Evolutionary conservation across 1,140 invertebrate species (phyloP), one percentile per base, ranked within the genome.

Genomic region (Cepaea nemoralis): DNA sequence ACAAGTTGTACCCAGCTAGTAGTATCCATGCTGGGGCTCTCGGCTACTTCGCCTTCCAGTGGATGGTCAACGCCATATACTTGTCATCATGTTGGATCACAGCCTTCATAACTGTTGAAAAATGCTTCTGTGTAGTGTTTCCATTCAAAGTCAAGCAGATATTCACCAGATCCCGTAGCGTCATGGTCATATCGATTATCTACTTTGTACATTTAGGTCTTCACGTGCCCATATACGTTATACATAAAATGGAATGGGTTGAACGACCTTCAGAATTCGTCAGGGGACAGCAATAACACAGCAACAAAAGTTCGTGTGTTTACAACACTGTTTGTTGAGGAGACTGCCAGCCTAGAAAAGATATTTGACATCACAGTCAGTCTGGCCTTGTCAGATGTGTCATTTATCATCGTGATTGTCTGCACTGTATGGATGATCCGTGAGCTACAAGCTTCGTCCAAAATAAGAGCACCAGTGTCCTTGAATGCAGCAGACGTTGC

Each of bases 111-210:
- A 12, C 66, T 10, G 22, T 33, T 14, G 66, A 69, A 31, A 69
- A 22, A 69, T 69, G 66, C 24, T 31, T 69, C 35, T 69, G 66
- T 69, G 27, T 69, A 22, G 66, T 31, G 10, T 14, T 31, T 33
- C 59, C 59, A 10, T 66, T 66, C 24, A n/a, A 66, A 66, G 24
- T 66, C 24, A 66, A 66, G n/a, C 59, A 24, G 59, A 66, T 66
- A n/a, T 66, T 66, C 24, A 66, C 59, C 10, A 66, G n/a, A 66
- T n/a, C 10, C n/a, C 59, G 59, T 33, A 12, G 59, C 24, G 24
- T 66, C 31, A n/a, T 66, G 6, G 59, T 24, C n/a, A 66, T 66
- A 12, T 66, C n/a, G 6, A 66, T 24, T 8, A 66, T 66, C 24
- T 66, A 66, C 59, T 8, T 33, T 8, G n/a, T 66, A 27, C 8